Evolutionary conservation across 2,113 vertebrate species (phyloP).

Genomic region (Vidua macroura): DNA sequence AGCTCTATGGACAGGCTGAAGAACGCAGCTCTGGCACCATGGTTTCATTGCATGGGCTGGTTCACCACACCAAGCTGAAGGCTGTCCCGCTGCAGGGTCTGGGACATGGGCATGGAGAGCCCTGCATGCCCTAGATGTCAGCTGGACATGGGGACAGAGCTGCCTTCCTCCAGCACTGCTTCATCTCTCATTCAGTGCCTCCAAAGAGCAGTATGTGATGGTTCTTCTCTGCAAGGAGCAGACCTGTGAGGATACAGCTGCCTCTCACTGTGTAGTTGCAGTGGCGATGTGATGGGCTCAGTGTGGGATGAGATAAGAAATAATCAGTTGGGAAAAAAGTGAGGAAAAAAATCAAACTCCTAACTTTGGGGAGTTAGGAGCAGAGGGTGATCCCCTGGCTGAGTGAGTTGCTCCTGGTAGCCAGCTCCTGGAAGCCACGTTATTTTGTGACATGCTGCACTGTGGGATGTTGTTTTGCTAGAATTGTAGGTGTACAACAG

Average conservation of each 20-base stretch:
- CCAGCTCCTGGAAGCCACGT: fast-evolving
- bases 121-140: background rate
- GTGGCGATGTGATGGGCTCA: fast-evolving
- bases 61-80: background rate
- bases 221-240: background rate
- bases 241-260: background rate
- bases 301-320: background rate
- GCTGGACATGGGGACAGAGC: background rate
- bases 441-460: fast-evolving
- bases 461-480: background rate
- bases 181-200: background rate
- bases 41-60: fast-evolving
- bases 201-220: background rate
- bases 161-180: background rate
- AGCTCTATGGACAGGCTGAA: background rate
- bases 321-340: background rate
- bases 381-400: background rate
- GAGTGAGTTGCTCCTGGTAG: background rate
- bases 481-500: background rate
- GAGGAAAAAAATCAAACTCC: background rate
- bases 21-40: background rate
- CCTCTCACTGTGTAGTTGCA: background rate
- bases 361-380: background rate
- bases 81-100: fast-evolving
- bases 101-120: too few species aligned